Base-by-base conservation (phyloP, 2,113 vertebrate species). In the Mirza zaza region DNA sequence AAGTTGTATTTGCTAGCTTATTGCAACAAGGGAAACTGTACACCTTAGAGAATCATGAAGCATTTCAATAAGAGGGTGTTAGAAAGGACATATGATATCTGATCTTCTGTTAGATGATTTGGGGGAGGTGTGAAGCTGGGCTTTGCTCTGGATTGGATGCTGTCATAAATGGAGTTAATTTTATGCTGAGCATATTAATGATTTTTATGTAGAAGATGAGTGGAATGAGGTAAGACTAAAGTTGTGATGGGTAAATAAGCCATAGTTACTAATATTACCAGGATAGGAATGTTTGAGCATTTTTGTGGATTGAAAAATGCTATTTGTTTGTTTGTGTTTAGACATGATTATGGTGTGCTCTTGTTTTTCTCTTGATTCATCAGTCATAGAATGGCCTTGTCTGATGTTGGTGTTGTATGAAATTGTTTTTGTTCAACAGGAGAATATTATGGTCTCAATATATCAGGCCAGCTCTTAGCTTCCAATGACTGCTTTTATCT, bases 381-480 rank as follows among this genome's bases (percentile, higher is more conserved):
- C 18, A 61, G 29, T 73, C 59, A 88, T 10, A 91, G 18, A 57
- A 12, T 85, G 55, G 13, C 34, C 52, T 83, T 92, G 14, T 84
- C 14, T 91, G 76, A 85, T 84, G 15, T 18, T 91, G 27, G 11
- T 79, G 25, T 68, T 57, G 42, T 50, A 8, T 55, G 32, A 87
- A 63, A 77, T 79, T 61, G 3, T n/a, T 91, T 94, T 91, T 93
- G 29, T 84, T 96, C 48, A 94, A 34, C 27, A 95, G 3, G 1
- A 76, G 45, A 87, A 87, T 9, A 25, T 6, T 36, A 29, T 73
- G 65, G 8, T 36, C 63, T 82, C 67, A 8, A 3, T 67, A 5
- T 75, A 83, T 59, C 4, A 67, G 68, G 52, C 45, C 55, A 90
- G 36, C 3, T 87, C 25, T 48, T 80, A 82, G 34, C 42, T 90